Percentiles rank a stretch among this genome's conserved stretches.
phyloP scores from a whole-genome alignment of 2,113 vertebrate genomes.

The Felis chaus region DNA sequence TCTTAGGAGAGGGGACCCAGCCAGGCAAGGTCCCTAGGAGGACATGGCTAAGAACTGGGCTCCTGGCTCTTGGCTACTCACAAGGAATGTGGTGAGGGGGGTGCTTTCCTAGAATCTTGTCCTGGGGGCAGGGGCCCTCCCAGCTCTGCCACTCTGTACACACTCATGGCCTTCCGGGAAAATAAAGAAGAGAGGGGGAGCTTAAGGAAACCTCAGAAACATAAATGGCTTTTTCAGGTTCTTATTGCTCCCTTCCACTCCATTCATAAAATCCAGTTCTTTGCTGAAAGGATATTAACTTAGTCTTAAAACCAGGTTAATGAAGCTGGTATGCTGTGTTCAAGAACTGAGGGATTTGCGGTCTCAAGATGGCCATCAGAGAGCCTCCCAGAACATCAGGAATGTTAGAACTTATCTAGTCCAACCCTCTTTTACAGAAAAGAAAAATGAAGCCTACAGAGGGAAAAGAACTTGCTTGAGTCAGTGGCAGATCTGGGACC shows the following conservation, averaged over 20 bases:
- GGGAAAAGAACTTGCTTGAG: neutral
- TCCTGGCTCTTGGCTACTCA: neutral
- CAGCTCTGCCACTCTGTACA: neutral
- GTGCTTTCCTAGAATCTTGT: neutral
- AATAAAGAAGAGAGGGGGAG: neutral
- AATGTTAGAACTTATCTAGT: neutral
- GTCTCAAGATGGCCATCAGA: neutral
- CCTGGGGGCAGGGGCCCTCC: neutral
- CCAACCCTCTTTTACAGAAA: neutral
- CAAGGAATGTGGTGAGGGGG: neutral
- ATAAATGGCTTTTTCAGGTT: conserved; percentile 5
- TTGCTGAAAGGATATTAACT: conserved; percentile 27
- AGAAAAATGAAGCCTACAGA: neutral
- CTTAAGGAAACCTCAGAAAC: neutral
- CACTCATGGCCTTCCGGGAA: neutral
- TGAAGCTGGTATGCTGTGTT: neutral
- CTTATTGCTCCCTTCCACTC: neutral
- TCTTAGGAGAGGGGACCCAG: neutral
- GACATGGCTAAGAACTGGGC: neutral
- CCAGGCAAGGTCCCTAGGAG: neutral
- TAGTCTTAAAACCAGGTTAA: neutral
- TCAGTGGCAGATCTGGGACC: neutral
- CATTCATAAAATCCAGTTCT: conserved; percentile 54
- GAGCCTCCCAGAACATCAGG: neutral
- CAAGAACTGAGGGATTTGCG: neutral